Evolutionary conservation across 2,888 invertebrate species (phyloP).

Genomic region (Napeogenes inachia): DNA sequence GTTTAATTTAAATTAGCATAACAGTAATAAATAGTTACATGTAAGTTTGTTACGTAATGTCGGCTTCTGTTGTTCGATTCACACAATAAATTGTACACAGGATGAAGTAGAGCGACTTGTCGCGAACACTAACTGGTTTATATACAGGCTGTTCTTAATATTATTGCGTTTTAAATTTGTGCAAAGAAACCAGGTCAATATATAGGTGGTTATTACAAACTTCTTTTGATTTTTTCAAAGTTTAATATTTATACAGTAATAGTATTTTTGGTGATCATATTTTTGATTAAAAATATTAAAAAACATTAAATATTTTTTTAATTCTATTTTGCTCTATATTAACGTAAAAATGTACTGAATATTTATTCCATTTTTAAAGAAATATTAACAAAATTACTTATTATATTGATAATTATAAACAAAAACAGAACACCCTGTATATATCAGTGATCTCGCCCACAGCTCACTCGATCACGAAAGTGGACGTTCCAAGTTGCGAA

Average conservation of each 20-base stretch:
- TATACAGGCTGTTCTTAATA: conserved; percentile 42
- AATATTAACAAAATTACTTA: too few relatives aligned
- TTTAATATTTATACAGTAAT: neutral
- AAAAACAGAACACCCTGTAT: too few relatives aligned
- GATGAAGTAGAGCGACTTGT: conserved; percentile 55
- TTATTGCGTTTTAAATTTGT: neutral
- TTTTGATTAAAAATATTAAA: too few relatives aligned
- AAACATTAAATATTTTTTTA: neutral
- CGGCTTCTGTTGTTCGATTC: conserved; percentile 47
- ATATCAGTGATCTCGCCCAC: conserved; percentile 41
- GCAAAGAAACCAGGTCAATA: too few relatives aligned
- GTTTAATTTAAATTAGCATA: conserved; percentile 17
- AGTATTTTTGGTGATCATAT: too few relatives aligned
- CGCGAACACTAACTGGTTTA: conserved; percentile 37
- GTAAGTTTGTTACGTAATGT: conserved; percentile 44
- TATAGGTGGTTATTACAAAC: too few relatives aligned
- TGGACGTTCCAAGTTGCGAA: conserved; percentile 61
- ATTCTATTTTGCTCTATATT: neutral
- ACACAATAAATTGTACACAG: conserved; percentile 62
- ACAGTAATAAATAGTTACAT: conserved; percentile 32
- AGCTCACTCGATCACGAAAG: conserved; percentile 48
- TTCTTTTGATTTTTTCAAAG: too few relatives aligned
- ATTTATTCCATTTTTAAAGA: too few relatives aligned
- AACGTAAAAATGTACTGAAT: too few relatives aligned
- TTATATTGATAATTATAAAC: too few relatives aligned